These are phyloP conservation scores for Mus pahari DNA, from an alignment of 2,113 vertebrate species.

Conservation along the genomic window DNA sequence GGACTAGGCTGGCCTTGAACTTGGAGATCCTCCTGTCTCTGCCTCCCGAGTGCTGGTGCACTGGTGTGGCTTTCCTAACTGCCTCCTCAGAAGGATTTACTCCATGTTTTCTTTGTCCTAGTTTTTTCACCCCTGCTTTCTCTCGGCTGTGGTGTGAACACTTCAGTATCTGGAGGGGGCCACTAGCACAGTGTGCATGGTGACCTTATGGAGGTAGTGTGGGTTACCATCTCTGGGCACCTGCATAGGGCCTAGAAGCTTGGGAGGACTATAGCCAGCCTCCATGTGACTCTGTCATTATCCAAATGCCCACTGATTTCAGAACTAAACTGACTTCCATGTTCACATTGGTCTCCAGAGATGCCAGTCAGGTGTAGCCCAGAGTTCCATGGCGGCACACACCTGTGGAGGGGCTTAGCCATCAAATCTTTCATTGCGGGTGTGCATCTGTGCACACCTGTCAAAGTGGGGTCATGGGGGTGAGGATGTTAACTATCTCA, in stretches of 20 bases:
- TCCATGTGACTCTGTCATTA: rapidly evolving
- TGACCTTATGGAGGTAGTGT: rapidly evolving
- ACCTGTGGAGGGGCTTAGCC: not conserved
- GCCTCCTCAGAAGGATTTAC: not conserved
- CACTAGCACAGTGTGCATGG: too few species aligned
- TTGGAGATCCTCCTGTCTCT: not conserved
- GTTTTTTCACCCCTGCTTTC: not conserved
- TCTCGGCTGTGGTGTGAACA: rapidly evolving
- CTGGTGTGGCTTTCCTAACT: not conserved
- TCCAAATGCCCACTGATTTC: not conserved
- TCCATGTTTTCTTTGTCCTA: rapidly evolving
- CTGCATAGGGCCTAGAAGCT: rapidly evolving
- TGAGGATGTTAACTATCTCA: rapidly evolving
- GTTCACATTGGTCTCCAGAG: not conserved
- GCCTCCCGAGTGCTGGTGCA: not conserved
- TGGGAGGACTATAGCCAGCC: rapidly evolving
- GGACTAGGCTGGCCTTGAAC: not conserved
- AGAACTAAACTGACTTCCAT: not conserved
- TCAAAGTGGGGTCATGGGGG: rapidly evolving
- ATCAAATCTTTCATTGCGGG: not conserved
- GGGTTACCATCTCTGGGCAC: rapidly evolving
- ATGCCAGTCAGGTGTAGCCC: not conserved
- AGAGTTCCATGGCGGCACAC: rapidly evolving
- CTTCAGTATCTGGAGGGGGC: rapidly evolving
- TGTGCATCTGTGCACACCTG: not conserved